These are phyloP conservation scores for Cynocephalus volans DNA, from an alignment of 2,113 vertebrate species.

Conservation along the genomic window DNA sequence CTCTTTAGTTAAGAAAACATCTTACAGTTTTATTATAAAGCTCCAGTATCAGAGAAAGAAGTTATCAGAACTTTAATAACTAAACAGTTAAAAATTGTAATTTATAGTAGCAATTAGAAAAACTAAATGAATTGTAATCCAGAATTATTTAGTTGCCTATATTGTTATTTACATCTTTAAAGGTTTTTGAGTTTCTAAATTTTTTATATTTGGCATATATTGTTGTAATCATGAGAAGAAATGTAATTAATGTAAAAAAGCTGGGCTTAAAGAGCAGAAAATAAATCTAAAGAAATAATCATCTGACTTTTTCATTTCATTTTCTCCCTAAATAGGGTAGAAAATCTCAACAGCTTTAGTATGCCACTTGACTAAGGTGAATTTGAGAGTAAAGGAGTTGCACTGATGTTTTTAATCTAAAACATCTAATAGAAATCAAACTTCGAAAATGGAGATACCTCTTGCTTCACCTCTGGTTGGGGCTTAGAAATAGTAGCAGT, in stretches of 20 bases:
- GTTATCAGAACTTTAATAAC: constrained; percentile 47
- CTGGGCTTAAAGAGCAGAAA: constrained; percentile 24
- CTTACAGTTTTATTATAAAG: background rate
- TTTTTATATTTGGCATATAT: background rate
- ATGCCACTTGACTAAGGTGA: background rate
- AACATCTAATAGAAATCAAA: background rate
- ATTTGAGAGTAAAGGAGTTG: background rate
- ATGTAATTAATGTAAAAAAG: background rate
- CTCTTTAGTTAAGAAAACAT: constrained; percentile 22
- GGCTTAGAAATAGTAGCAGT: background rate
- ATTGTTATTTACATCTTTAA: background rate
- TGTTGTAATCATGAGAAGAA: constrained; percentile 53
- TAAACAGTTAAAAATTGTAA: background rate
- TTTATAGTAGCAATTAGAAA: constrained; percentile 18
- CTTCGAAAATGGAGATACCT: background rate
- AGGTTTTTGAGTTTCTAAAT: constrained; percentile 47
- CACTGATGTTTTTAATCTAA: background rate
- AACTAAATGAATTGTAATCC: background rate
- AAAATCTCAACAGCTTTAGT: background rate
- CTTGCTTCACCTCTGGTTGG: background rate
- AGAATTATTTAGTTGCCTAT: constrained; percentile 19
- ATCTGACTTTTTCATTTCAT: constrained; percentile 26
- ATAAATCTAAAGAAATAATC: constrained; percentile 7
- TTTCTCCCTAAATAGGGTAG: background rate
- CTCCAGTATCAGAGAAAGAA: constrained; percentile 13